Base-by-base conservation (phyloP, 2,113 vertebrate species). In the Gobius niger region DNA sequence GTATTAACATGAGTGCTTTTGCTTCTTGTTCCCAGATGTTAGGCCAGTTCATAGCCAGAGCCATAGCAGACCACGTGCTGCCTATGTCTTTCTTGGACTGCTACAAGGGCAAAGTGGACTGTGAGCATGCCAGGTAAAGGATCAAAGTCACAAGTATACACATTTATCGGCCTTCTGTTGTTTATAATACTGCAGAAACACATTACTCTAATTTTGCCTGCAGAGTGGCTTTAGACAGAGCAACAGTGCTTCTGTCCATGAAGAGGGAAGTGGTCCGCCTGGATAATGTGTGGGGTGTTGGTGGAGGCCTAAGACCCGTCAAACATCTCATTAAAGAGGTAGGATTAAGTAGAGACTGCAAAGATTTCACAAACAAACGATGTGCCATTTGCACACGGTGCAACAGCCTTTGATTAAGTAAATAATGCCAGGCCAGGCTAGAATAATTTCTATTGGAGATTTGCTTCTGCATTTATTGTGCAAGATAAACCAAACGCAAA, bases 281-380 rank as follows among this genome's bases (percentile, higher is more conserved):
- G 24, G 95, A 96, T 87, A 96, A 95, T 0, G 95, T 96, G 53
- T 96, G 95, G 95, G 95, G 95, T 0, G 94, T 95, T 14, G 94
- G 94, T 0, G 95, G 95, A 0, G 95, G 95, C 49, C 94, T 93
- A 73, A 91, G 94, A 85, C 95, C 95, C 0, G 94, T 95, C 72
- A 95, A 92, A 80, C 94, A 95, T 85, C 94, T 96, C 5, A 76
- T 93, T 79, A 96, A 93, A 88, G 94, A 96, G 93, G 95, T 95
- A 74, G 66, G 70, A 44, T 34, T 18, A 3, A 13, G 24, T 13
- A 3, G 18, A 42, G 9, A 7, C 2, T 2, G 13, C 9, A 46
- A 11, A 24, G 6, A 44, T 14, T 9, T 65, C 19, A n/a, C 15
- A 5, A 19, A 24, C 4, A 13, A 41, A 47, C n/a, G 0, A 16